Conservation (phyloP, 2,888 invertebrate genomes). For the Ferrisia virgata region DNA sequence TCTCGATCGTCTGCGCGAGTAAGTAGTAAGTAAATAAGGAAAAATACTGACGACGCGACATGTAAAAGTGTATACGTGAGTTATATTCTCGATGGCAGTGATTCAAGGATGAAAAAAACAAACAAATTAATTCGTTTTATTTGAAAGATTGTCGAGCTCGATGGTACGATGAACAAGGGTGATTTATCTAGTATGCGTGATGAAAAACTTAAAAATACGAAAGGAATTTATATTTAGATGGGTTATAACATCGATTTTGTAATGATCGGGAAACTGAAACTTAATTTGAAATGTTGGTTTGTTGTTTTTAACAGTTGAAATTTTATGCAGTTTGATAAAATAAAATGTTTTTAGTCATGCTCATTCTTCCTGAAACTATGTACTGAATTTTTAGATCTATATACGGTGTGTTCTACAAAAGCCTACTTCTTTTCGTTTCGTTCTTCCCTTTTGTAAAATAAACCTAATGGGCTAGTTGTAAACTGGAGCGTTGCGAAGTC, state of each 20-base stretch:
- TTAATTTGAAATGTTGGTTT: too few relatives aligned
- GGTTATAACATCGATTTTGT: not conserved
- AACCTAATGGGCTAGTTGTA: too few relatives aligned
- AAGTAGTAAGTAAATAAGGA: not conserved
- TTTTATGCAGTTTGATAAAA: too few relatives aligned
- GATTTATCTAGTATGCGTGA: not conserved
- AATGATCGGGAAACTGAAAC: too few relatives aligned
- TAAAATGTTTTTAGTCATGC: too few relatives aligned
- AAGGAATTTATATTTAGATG: not conserved
- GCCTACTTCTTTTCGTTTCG: too few relatives aligned
- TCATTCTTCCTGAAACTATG: too few relatives aligned
- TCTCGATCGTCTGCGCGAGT: not conserved
- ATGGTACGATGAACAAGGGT: not conserved
- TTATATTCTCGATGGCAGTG: not conserved
- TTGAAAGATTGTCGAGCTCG: not conserved
- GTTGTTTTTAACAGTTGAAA: too few relatives aligned
- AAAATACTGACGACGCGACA: not conserved
- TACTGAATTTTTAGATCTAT: too few relatives aligned
- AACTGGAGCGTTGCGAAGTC: too few relatives aligned
- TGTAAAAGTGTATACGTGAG: not conserved
- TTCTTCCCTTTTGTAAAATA: too few relatives aligned
- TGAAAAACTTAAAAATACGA: not conserved
- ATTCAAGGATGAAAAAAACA: not conserved
- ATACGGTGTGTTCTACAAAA: too few relatives aligned
- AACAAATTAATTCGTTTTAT: constrained; percentile 16